Evolutionary conservation across 2,113 vertebrate genomes (phyloP).

Genomic region (Montifringilla adamsi): DNA sequence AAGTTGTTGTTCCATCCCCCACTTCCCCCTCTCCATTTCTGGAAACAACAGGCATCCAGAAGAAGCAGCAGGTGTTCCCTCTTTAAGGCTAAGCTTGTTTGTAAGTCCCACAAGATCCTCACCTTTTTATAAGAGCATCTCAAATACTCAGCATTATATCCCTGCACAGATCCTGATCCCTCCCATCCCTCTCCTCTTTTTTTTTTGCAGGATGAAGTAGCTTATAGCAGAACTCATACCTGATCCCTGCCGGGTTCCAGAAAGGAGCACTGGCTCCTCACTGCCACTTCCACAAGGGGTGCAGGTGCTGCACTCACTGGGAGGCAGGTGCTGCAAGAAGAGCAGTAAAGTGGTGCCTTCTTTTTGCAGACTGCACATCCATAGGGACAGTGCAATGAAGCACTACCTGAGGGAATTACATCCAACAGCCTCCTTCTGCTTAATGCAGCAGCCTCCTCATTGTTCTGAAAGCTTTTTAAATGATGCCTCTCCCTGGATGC

Average conservation of each 20-base stretch:
- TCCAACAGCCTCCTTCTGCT: background rate
- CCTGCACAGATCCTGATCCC: background rate
- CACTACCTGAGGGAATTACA: background rate
- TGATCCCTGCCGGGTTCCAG: background rate
- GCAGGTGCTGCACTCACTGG: background rate
- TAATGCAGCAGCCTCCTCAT: background rate
- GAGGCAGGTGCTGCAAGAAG: background rate
- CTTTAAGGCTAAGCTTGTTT: background rate
- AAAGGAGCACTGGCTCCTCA: background rate
- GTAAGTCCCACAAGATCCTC: background rate
- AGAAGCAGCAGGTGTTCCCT: background rate
- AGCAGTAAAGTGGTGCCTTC: background rate
- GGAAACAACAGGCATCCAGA: background rate
- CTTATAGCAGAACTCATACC: background rate
- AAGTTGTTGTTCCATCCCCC: background rate
- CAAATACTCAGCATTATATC: background rate
- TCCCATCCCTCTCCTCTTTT: background rate
- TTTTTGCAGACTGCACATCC: background rate
- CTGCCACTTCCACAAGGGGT: accelerated
- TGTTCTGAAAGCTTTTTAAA: background rate
- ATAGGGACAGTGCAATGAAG: background rate
- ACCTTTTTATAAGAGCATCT: background rate
- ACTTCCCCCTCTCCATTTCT: background rate
- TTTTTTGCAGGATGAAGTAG: background rate
- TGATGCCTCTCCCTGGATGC: background rate